Evolutionary conservation across 2,888 invertebrate genomes (phyloP), one percentile per base, ranked within the genome.

Genomic region (Bimastos eiseni): DNA sequence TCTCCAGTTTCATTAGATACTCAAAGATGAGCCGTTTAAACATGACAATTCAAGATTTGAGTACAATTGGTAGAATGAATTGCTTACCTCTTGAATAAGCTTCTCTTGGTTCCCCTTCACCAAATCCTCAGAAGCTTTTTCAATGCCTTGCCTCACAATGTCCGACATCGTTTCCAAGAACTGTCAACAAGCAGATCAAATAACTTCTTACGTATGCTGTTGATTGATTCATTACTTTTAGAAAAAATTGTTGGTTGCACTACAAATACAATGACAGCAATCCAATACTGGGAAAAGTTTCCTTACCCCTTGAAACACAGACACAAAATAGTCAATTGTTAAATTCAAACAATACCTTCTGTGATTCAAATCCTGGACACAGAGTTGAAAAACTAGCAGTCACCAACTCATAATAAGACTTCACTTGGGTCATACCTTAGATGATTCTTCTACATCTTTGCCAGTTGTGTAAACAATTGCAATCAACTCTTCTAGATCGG

Each of bases 101-200:
- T 97, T 97, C 94, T 98, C 97, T 90, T 98, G 97, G 92, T 97
- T 97, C 96, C 98, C 98, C 92, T 97, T 97, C 95, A 97, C 97
- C 90, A 99, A 95, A 95, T 99, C 98, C 93, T 97, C 97, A 90
- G 97, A 98, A 0, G 98, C 99, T 6, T 97, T 97, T 95, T 98
- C 97, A 93, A 99, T 99, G 49, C 97, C 94, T 96, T 97, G 97
- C 94, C 97, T 97, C 2, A 99, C 97, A 90, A 98, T 97, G 95
- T 99, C 98, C 17, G 98, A 97, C 98, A 99, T 98, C 89, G 98
- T 97, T 94, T 98, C 98, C 91, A 99, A 96, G 90, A 97, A 97
- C 94, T 97, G 96, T 49, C 93, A 84, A 44, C 38, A 37, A 41
- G 33, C 41, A 89, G 84, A 89, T 19, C 44, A 89, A 41, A 44